Evolutionary conservation across 2,888 invertebrate genomes (phyloP).

Genomic region (Hydroisotoma schaefferi): DNA sequence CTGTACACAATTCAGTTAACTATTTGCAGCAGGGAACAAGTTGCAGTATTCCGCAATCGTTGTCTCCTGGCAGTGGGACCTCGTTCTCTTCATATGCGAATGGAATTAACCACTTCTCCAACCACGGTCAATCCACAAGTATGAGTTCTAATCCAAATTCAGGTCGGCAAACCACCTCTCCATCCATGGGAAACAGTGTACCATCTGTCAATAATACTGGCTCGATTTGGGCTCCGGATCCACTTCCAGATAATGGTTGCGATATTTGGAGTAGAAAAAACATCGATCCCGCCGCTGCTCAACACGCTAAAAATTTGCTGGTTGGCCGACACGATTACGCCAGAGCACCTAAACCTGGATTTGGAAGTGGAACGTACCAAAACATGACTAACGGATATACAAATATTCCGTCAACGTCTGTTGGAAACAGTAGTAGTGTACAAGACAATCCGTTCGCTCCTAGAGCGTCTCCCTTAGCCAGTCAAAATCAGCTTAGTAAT

Average conservation of each 20-base stretch:
- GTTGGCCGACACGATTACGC: not conserved
- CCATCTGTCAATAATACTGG: constrained; percentile 5
- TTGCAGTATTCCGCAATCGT: not conserved
- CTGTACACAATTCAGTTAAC: constrained; percentile 6
- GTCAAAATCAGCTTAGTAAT: too few species aligned
- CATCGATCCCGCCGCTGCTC: not conserved
- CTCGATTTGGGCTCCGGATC: constrained; percentile 32
- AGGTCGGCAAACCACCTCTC: constrained; percentile 19
- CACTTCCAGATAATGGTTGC: constrained; percentile 44
- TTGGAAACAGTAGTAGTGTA: not conserved
- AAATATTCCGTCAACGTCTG: not conserved
- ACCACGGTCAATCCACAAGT: constrained; percentile 11
- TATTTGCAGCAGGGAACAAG: not conserved
- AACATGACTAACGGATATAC: not conserved
- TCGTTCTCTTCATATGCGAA: not conserved
- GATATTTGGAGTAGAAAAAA: constrained; percentile 42
- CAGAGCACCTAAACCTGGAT: not conserved
- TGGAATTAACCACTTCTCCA: constrained; percentile 10
- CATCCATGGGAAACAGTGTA: not conserved
- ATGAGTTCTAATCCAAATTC: not conserved
- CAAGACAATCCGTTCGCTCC: not conserved
- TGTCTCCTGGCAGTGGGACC: not conserved
- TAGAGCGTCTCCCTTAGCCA: not conserved
- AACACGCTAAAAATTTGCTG: not conserved
- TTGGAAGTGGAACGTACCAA: constrained; percentile 1